Evolutionary conservation across 2,888 invertebrate species (phyloP), one percentile per base, ranked within the genome.

Genomic region (Nowickia ferox): DNA sequence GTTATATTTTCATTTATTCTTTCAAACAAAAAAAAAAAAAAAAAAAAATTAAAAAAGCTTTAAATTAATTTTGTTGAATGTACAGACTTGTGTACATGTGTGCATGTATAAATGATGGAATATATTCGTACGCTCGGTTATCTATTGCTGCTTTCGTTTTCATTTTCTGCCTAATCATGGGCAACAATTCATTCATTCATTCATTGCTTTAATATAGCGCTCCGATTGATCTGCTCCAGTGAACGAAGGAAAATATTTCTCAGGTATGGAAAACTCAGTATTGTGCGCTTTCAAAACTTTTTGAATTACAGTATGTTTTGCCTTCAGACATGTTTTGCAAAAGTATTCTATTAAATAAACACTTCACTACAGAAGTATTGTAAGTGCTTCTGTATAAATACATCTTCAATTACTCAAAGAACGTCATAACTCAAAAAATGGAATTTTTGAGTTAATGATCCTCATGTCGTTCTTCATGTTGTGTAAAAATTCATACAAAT

Each of bases 81-180:
- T 80, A 22, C 2, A 40, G 15, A n/a, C 8, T 13, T 13, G 15
- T n/a, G 48, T n/a, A n/a, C 15, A 15, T 48, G 15, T n/a, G 15
- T 8, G 48, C 1, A n/a, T 48, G 48, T 48, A 13, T 15, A 48
- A 30, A 30, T 30, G 30, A 30, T 30, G 5, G 6, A 30, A 30
- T 30, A 30, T 5, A 30, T 30, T 72, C 59, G 1, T 55, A 53
- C 30, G 55, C 15, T 66, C 66, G 9, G 22, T 59, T 57, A 13
- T 51, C 11, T 65, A 72, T 48, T 46, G 57, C n/a, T 10, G 17
- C 17, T 61, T 61, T 53, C 63, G 6, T 80, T 72, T 46, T 46
- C 9, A 42, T 51, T 48, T 82, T 76, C 40, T 83, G 83, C 51
- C 22, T 72, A 77, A 65, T 77, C 76, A 71, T 77, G 19, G 57